Conservation (phyloP, 2,888 invertebrate species). For the Bhutanitis thaidina region DNA sequence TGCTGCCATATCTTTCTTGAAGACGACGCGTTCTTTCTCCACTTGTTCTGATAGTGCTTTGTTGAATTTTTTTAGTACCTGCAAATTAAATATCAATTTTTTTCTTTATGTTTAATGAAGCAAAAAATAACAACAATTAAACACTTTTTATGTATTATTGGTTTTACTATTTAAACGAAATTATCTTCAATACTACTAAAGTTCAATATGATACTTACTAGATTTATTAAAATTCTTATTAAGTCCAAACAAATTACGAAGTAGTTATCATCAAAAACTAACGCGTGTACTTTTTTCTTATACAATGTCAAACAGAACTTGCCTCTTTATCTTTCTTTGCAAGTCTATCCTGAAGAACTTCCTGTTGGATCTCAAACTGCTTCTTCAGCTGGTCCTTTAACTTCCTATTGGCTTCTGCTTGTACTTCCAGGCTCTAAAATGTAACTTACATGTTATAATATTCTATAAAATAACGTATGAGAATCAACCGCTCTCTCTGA, state of each 20-base stretch:
- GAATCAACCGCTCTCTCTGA: too few species aligned
- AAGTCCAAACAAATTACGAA: too few species aligned
- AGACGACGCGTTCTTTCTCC: slow-evolving; percentile 83
- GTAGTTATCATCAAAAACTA: too few species aligned
- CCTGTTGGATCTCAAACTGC: slow-evolving; percentile 92
- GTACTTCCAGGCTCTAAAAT: slow-evolving; percentile 81
- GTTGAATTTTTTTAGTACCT: slow-evolving; percentile 53
- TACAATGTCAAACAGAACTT: slow-evolving; percentile 21
- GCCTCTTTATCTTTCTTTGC: slow-evolving; percentile 79
- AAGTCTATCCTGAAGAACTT: slow-evolving; percentile 87
- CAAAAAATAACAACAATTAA: too few species aligned
- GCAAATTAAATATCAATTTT: slow-evolving; percentile 6
- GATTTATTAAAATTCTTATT: too few species aligned
- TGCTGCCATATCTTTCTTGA: slow-evolving; percentile 86
- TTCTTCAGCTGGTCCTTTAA: slow-evolving; percentile 89
- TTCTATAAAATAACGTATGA: too few species aligned
- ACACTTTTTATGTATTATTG: too few species aligned
- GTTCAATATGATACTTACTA: too few species aligned
- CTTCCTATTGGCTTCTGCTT: slow-evolving; percentile 84
- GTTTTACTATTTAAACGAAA: too few species aligned
- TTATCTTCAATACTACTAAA: too few species aligned
- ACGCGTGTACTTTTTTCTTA: too few species aligned
- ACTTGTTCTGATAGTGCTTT: slow-evolving; percentile 79
- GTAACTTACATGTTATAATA: not conserved
- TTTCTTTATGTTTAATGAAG: not conserved